These are phyloP conservation scores for Naso thynnoides DNA, from an alignment of 2,797 vertebrate species.

Conservation along the genomic window DNA sequence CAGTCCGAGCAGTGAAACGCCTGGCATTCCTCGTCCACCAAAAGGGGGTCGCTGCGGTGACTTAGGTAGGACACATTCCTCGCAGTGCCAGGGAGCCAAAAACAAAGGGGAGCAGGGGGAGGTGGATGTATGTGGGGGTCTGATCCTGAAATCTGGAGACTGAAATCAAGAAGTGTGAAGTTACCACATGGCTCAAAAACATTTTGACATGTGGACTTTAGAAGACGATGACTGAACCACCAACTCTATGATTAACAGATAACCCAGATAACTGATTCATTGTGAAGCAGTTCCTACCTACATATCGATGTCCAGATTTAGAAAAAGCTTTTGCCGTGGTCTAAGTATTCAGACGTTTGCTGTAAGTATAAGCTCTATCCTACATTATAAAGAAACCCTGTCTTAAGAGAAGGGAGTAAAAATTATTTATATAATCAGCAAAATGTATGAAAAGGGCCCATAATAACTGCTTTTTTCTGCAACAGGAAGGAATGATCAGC, in stretches of 20 bases:
- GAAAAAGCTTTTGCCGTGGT: no score
- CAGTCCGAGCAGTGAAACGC: conserved; percentile 22
- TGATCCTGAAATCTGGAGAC: conserved; percentile 14
- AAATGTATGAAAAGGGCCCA: no score
- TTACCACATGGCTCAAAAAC: not conserved
- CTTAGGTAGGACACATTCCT: conserved; percentile 60
- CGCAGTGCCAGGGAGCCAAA: conserved; percentile 4
- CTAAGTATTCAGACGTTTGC: not conserved
- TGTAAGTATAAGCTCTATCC: not conserved
- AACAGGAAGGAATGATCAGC: no score
- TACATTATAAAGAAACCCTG: no score
- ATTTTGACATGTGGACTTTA: not conserved
- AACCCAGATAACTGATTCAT: not conserved
- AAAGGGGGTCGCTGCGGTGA: conserved; percentile 58
- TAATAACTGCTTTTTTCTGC: no score
- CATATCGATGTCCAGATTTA: not conserved
- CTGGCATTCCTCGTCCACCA: conserved; percentile 54
- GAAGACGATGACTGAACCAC: not conserved
- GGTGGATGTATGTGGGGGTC: not conserved
- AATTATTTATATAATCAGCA: no score
- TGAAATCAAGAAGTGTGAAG: conserved; percentile 1
- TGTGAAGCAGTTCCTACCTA: not conserved
- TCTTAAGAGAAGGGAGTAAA: no score
- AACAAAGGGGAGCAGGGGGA: not conserved
- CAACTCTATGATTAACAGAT: not conserved